Conservation (phyloP, 2,888 invertebrate species). For the Mesochorus sp. region DNA sequence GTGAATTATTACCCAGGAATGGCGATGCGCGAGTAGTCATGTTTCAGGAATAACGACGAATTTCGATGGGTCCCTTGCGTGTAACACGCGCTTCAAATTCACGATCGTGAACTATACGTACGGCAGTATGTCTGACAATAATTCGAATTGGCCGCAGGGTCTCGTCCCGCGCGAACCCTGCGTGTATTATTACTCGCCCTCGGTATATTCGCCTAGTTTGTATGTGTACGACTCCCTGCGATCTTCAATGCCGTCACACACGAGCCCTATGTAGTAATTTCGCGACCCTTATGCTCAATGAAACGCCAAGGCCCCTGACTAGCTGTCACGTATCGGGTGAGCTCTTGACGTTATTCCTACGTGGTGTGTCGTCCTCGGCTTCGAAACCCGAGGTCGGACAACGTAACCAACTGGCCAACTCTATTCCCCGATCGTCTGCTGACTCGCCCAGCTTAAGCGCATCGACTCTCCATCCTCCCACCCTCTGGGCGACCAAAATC, state of each 20-base stretch:
- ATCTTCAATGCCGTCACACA: constrained; percentile 22
- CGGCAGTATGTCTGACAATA: constrained; percentile 33
- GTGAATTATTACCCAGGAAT: constrained; percentile 59
- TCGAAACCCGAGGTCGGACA: background rate
- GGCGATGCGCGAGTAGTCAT: background rate
- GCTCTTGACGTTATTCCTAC: constrained; percentile 39
- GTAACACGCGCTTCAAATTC: constrained; percentile 40
- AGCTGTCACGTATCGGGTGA: constrained; percentile 50
- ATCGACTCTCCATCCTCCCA: background rate
- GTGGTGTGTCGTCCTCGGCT: constrained; percentile 27
- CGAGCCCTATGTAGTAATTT: no score
- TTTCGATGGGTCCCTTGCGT: constrained; percentile 45
- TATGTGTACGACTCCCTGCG: background rate
- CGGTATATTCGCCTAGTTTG: background rate
- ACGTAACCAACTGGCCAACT: constrained; percentile 30
- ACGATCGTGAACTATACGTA: constrained; percentile 22
- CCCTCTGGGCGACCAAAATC: constrained; percentile 32
- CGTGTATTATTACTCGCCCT: no score
- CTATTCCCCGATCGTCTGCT: background rate
- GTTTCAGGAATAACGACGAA: constrained; percentile 18
- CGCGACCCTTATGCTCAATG: constrained; percentile 6
- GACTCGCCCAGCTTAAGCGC: background rate
- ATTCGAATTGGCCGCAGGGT: constrained; percentile 60
- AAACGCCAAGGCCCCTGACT: constrained; percentile 33
- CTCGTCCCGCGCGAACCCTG: constrained; percentile 12